Evolutionary conservation across 2,113 vertebrate species (phyloP).

Genomic region (mouse (Mus musculus)): DNA sequence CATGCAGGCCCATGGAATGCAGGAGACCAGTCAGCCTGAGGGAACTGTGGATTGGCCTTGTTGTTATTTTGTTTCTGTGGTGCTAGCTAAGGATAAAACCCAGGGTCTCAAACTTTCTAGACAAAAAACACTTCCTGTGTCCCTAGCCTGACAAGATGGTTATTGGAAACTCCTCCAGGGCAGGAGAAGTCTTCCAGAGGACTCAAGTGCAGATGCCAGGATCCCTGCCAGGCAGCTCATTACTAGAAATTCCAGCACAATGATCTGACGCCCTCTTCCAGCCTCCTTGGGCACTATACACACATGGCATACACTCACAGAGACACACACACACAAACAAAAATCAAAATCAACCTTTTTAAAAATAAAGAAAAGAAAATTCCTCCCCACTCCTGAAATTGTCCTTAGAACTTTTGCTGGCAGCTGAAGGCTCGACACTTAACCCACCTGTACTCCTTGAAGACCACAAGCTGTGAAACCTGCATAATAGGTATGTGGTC

Average conservation of each 20-base stretch:
- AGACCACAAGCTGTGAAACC: no score
- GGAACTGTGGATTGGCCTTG: no score
- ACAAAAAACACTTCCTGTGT: not conserved
- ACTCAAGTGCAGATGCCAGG: not conserved
- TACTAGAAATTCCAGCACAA: no score
- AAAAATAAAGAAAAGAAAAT: not conserved
- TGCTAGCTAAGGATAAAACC: not conserved
- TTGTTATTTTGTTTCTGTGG: not conserved
- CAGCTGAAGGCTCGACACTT: not conserved
- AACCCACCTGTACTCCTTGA: not conserved
- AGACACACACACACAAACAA: not conserved
- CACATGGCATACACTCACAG: not conserved
- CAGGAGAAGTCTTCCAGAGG: not conserved
- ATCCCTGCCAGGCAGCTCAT: not conserved
- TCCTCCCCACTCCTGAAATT: not conserved
- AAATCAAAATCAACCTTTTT: not conserved
- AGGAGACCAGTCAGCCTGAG: not conserved
- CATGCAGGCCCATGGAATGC: not conserved
- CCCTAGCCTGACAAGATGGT: not conserved
- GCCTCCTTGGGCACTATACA: not conserved
- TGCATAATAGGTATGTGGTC: rapidly evolving
- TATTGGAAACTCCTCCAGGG: not conserved
- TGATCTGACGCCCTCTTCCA: not conserved
- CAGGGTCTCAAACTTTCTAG: not conserved
- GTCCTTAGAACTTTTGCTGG: not conserved